These are phyloP conservation scores for Hyppa rectilinea DNA, from an alignment of 2,888 invertebrate species.

Conservation along the genomic window DNA sequence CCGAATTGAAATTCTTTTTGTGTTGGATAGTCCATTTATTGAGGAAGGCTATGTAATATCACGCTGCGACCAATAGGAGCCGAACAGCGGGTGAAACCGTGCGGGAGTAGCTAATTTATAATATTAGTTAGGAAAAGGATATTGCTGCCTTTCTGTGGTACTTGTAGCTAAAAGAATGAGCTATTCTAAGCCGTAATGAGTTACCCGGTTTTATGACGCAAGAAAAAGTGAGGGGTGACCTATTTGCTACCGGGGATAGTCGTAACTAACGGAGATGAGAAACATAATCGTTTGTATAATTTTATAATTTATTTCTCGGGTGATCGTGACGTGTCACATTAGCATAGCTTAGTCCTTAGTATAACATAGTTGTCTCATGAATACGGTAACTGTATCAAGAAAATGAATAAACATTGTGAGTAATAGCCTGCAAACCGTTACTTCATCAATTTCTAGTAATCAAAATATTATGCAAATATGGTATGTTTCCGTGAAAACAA, in stretches of 20 bases:
- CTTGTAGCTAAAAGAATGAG: not conserved
- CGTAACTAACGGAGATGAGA: not conserved
- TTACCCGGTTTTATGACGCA: not conserved
- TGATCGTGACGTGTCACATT: constrained; percentile 20
- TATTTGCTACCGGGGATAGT: constrained; percentile 9
- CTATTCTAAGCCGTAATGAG: constrained; percentile 15
- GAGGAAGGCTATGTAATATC: too few relatives aligned
- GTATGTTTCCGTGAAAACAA: constrained; percentile 1
- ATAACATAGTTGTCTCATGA: constrained; percentile 26
- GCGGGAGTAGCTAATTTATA: too few relatives aligned
- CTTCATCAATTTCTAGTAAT: constrained; percentile 15
- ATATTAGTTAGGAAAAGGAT: too few relatives aligned
- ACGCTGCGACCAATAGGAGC: too few relatives aligned
- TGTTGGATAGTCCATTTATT: too few relatives aligned
- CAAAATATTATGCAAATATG: constrained; percentile 27
- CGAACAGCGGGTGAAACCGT: too few relatives aligned
- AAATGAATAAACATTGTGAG: constrained; percentile 36
- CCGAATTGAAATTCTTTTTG: too few relatives aligned
- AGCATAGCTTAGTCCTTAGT: constrained; percentile 14
- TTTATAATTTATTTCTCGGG: constrained; percentile 35
- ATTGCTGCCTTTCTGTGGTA: not conserved
- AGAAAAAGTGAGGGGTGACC: constrained; percentile 9
- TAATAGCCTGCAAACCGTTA: constrained; percentile 23
- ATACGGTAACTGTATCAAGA: constrained; percentile 11
- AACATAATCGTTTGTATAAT: constrained; percentile 30